Percentiles rank a stretch among this genome's conserved stretches.
phyloP scores from a whole-genome alignment of 2,797 vertebrate genomes.

The Sciurus carolinensis region DNA sequence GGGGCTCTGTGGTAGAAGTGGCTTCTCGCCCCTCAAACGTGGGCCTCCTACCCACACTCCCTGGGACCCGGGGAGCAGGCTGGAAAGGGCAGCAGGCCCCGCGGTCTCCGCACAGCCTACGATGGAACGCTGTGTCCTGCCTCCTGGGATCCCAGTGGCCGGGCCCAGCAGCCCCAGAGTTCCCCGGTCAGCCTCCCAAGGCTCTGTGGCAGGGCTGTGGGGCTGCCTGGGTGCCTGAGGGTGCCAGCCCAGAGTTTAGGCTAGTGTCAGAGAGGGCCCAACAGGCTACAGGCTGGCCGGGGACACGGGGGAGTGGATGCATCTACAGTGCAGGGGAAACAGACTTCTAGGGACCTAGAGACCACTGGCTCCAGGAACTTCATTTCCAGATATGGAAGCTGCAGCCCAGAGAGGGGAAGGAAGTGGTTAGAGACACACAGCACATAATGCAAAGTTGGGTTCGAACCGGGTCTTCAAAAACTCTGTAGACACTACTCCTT shows the following conservation, averaged over 20 bases:
- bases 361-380: neutral
- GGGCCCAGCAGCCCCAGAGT: neutral
- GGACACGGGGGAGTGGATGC: neutral
- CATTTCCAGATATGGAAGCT: neutral
- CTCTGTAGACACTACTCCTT: neutral
- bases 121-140: neutral
- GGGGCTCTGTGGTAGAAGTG: neutral
- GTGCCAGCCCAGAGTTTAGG: neutral
- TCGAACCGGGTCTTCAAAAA: neutral
- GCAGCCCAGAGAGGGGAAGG: neutral
- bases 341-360: neutral
- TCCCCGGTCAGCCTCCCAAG: neutral
- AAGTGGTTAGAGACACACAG: neutral
- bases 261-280: neutral
- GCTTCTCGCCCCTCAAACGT: neutral
- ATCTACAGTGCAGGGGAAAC: neutral
- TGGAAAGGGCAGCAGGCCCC: neutral
- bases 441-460: neutral
- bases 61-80: neutral
- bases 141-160: neutral
- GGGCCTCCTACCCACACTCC: neutral
- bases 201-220: neutral
- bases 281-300: neutral
- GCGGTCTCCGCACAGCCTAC: accelerated
- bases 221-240: neutral